Percentiles rank a stretch among this genome's conserved stretches.
These are phyloP conservation scores for Euclidia mi DNA, from an alignment of 2,888 invertebrate genomes.

Conservation along the genomic window DNA sequence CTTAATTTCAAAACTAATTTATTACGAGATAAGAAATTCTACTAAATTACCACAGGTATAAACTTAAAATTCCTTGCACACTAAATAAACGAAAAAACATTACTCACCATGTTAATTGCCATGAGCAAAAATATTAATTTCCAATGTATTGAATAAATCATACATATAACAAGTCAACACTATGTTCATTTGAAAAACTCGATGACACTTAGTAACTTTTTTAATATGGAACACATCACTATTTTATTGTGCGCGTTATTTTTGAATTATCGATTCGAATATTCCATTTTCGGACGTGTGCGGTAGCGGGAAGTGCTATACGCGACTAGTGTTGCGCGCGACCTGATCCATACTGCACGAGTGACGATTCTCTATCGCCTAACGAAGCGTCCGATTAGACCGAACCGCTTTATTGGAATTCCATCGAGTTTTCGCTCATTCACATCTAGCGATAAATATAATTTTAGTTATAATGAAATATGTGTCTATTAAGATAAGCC, in stretches of 20 bases:
- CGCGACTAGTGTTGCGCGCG: slow-evolving; percentile 70
- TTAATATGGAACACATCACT: slow-evolving; percentile 48
- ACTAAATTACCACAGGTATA: slow-evolving; percentile 24
- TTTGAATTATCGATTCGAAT: slow-evolving; percentile 39
- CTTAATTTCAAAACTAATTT: slow-evolving; percentile 42
- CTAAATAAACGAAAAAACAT: slow-evolving; percentile 38
- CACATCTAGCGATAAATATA: slow-evolving; percentile 42
- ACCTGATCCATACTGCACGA: slow-evolving; percentile 69
- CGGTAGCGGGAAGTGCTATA: slow-evolving; percentile 50
- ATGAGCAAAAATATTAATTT: slow-evolving; percentile 87
- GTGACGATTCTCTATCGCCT: slow-evolving; percentile 37
- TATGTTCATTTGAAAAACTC: slow-evolving; percentile 80
- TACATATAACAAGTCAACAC: slow-evolving; percentile 86
- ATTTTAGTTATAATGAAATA: slow-evolving; percentile 39
- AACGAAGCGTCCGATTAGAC: slow-evolving; percentile 54
- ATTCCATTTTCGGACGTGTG: slow-evolving; percentile 61
- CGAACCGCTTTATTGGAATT: slow-evolving; percentile 65
- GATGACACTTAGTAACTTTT: slow-evolving; percentile 68
- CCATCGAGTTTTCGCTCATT: slow-evolving; percentile 68
- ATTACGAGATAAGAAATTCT: slow-evolving; percentile 32
- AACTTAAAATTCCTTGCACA: not conserved
- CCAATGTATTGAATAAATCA: slow-evolving; percentile 89
- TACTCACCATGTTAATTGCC: slow-evolving; percentile 88
- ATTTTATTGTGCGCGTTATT: slow-evolving; percentile 30
- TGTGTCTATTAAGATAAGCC: slow-evolving; percentile 35